Evolutionary conservation across 2,888 invertebrate genomes (phyloP).

Genomic region (Conchocele bisecta): DNA sequence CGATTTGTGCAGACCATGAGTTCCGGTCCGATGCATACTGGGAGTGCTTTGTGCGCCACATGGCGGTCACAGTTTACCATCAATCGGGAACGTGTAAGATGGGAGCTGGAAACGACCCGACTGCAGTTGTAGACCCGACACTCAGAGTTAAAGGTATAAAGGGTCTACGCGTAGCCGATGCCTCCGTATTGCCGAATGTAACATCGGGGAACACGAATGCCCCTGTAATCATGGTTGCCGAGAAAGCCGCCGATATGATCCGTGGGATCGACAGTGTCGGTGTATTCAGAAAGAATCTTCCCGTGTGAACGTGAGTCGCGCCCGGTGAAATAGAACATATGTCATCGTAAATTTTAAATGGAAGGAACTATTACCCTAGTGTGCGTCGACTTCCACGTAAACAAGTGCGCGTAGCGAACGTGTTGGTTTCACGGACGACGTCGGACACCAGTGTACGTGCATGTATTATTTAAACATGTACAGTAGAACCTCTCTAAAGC

Average conservation of each 20-base stretch:
- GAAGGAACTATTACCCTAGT: too few relatives aligned
- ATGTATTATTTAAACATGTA: too few relatives aligned
- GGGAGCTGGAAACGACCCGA: constrained; percentile 83
- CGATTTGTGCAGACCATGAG: constrained; percentile 30
- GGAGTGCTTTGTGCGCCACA: constrained; percentile 44
- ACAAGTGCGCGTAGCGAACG: too few relatives aligned
- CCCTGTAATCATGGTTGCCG: constrained; percentile 44
- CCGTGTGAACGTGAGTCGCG: too few relatives aligned
- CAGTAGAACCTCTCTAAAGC: too few relatives aligned
- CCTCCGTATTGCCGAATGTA: constrained; percentile 32
- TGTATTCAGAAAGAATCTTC: too few relatives aligned
- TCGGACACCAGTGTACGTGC: too few relatives aligned
- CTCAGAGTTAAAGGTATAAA: constrained; percentile 51
- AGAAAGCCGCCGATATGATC: constrained; percentile 43
- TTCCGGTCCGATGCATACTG: constrained; percentile 55
- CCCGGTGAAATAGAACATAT: too few relatives aligned
- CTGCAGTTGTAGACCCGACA: constrained; percentile 87
- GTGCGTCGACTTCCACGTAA: too few relatives aligned
- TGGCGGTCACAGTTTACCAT: constrained; percentile 83
- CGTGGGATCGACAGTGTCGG: too few relatives aligned
- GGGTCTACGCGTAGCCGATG: constrained; percentile 36
- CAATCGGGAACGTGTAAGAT: constrained; percentile 90
- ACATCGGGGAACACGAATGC: constrained; percentile 36
- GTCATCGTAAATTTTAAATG: too few relatives aligned
- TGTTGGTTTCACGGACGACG: too few relatives aligned